phyloP scores from a whole-genome alignment of 2,113 vertebrate species.

The Piliocolobus tephrosceles region DNA sequence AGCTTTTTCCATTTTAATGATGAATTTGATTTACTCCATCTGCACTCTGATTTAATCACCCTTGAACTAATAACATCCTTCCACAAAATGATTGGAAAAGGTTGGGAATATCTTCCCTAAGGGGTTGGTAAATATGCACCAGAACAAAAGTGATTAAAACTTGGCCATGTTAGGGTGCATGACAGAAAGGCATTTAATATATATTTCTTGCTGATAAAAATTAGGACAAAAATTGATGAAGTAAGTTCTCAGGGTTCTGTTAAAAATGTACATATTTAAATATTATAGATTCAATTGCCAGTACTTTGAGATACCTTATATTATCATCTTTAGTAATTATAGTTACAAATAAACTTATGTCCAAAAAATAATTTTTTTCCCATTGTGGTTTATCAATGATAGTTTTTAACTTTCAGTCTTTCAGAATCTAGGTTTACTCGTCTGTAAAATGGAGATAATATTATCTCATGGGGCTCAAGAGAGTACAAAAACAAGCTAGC shows the following conservation, averaged over 20 bases:
- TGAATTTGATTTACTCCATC: slow-evolving; percentile 1
- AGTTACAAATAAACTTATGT: background rate
- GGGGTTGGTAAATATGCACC: background rate
- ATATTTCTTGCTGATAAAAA: background rate
- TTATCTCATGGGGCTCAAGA: background rate
- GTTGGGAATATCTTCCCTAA: background rate
- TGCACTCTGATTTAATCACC: background rate
- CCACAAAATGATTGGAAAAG: background rate
- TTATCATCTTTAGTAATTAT: background rate
- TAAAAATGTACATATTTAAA: background rate
- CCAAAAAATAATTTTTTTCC: background rate
- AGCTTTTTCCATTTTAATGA: slow-evolving; percentile 21
- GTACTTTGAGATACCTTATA: background rate
- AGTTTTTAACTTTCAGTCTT: background rate
- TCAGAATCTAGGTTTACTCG: background rate
- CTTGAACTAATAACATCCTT: slow-evolving; percentile 25
- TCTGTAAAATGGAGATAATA: background rate
- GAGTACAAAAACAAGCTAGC: background rate
- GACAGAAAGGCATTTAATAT: background rate
- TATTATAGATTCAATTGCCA: background rate
- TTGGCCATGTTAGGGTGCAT: background rate
- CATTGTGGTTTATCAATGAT: background rate
- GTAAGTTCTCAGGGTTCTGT: slow-evolving; percentile 5
- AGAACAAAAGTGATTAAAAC: background rate
- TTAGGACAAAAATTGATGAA: background rate